These are phyloP conservation scores for Erynnis tages DNA, from an alignment of 2,888 invertebrate genomes.

Conservation along the genomic window DNA sequence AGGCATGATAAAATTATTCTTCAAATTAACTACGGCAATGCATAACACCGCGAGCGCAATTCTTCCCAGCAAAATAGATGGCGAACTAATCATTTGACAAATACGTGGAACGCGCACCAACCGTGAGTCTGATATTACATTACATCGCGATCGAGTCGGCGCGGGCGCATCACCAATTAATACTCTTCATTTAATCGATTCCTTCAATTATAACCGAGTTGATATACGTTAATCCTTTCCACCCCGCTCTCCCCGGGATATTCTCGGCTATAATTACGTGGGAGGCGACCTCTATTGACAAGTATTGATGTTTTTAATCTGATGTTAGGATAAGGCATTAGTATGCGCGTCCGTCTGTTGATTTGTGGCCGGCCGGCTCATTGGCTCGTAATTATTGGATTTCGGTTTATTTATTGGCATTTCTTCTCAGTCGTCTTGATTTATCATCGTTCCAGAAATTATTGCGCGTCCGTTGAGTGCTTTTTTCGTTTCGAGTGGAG, in stretches of 20 bases:
- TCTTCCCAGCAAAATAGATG: conserved; percentile 22
- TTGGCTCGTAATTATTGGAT: conserved; percentile 77
- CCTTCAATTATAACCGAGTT: conserved; percentile 78
- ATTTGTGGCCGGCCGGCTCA: conserved; percentile 76
- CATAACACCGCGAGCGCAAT: too few species aligned
- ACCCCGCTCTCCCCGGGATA: conserved; percentile 67
- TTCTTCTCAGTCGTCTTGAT: conserved; percentile 71
- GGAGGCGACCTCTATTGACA: conserved; percentile 80
- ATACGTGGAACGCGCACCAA: conserved; percentile 18
- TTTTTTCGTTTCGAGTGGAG: conserved; percentile 60
- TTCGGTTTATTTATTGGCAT: conserved; percentile 77
- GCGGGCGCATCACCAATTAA: conserved; percentile 79
- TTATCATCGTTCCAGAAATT: conserved; percentile 63
- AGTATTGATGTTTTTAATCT: conserved; percentile 81
- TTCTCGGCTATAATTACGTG: conserved; percentile 80
- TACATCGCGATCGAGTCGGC: conserved; percentile 56
- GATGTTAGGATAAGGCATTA: conserved; percentile 80
- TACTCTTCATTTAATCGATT: conserved; percentile 80
- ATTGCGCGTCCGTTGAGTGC: conserved; percentile 35
- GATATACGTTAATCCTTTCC: conserved; percentile 79
- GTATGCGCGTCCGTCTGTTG: conserved; percentile 67
- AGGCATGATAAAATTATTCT: too few species aligned
- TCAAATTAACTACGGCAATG: too few species aligned
- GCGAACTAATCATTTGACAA: conserved; percentile 25
- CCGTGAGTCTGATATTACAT: conserved; percentile 44